Evolutionary conservation across 2,797 vertebrate genomes (phyloP).

Genomic region (Peromyscus nudipes): DNA sequence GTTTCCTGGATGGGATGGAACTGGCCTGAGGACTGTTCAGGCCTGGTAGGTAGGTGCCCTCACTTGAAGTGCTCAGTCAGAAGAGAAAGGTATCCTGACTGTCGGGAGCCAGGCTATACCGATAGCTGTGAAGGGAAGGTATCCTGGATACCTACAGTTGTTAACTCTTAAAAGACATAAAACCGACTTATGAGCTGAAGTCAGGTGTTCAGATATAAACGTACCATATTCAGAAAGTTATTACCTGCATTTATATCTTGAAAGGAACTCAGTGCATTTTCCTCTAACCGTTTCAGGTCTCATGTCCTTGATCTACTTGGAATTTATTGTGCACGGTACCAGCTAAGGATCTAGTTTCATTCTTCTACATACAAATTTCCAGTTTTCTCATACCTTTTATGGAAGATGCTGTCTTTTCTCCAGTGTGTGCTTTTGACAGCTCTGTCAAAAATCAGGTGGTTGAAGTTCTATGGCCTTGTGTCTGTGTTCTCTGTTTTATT

Average conservation of each 20-base stretch:
- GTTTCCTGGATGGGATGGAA: accelerated
- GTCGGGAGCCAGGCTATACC: too few species aligned
- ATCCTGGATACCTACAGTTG: neutral
- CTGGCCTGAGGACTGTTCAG: neutral
- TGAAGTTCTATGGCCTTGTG: neutral
- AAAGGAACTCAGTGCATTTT: neutral
- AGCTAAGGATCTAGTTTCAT: too few species aligned
- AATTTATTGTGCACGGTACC: neutral
- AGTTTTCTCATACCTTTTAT: too few species aligned
- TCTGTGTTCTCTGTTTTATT: neutral
- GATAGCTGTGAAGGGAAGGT: too few species aligned
- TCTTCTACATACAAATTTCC: too few species aligned
- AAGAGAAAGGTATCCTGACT: neutral
- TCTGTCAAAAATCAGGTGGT: neutral
- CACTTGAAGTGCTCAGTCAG: neutral
- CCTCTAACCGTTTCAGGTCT: neutral
- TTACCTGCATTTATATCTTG: neutral
- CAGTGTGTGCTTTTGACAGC: neutral
- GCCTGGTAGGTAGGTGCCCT: neutral
- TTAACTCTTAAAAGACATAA: constrained; percentile 78
- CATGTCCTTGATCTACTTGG: neutral
- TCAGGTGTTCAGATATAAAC: constrained; percentile 78
- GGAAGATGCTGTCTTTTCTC: too few species aligned
- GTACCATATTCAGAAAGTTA: constrained; percentile 31
- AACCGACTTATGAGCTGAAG: constrained; percentile 77